Conservation (phyloP, 2,888 invertebrate genomes). For the Thecocarcelia acutangulata region DNA sequence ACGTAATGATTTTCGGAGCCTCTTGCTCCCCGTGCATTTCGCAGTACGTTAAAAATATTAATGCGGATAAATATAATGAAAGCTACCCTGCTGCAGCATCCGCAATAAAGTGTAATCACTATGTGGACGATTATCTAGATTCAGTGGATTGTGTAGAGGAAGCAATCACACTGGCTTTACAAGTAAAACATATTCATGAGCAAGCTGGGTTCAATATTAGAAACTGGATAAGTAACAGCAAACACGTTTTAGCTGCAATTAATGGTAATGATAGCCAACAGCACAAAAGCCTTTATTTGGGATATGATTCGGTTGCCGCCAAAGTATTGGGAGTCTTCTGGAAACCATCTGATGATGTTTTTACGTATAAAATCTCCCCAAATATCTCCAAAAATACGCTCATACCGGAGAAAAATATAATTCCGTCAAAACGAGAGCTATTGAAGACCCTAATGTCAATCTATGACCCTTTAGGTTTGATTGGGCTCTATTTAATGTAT, state of each 20-base stretch:
- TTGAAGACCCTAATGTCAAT: slow-evolving; percentile 52
- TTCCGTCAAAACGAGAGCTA: slow-evolving; percentile 47
- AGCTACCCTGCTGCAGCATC: slow-evolving; percentile 27
- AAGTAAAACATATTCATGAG: slow-evolving; percentile 18
- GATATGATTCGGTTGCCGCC: background rate
- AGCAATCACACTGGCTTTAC: background rate
- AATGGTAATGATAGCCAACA: background rate
- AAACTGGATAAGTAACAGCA: slow-evolving; percentile 13
- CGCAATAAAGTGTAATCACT: slow-evolving; percentile 26
- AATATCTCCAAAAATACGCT: background rate
- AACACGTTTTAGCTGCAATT: background rate
- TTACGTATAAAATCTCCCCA: background rate
- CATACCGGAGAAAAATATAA: too few species aligned
- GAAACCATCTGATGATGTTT: background rate
- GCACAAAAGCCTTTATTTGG: background rate
- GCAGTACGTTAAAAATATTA: slow-evolving; percentile 10
- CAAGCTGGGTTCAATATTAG: slow-evolving; percentile 30
- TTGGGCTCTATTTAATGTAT: slow-evolving; percentile 56
- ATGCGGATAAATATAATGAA: background rate
- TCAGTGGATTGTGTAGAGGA: slow-evolving; percentile 20
- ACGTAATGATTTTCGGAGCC: slow-evolving; percentile 30
- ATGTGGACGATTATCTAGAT: slow-evolving; percentile 23
- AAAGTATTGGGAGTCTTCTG: background rate
- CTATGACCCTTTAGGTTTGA: slow-evolving; percentile 53
- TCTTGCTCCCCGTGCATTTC: slow-evolving; percentile 22